phyloP scores from a whole-genome alignment of 2,888 invertebrate species.

The Eupithecia pulchellata region DNA sequence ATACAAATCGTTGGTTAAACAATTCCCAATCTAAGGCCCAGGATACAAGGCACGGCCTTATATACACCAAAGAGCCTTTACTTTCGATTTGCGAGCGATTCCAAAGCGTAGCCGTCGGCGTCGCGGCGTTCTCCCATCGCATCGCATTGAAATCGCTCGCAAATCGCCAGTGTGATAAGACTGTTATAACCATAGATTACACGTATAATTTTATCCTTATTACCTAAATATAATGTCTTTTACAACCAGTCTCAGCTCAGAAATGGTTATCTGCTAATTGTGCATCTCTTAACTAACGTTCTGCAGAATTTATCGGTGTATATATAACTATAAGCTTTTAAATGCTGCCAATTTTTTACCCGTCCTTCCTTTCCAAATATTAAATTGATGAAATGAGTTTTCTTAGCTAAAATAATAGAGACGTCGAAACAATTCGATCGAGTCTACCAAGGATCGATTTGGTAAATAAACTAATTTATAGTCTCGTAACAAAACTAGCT shows the following conservation, averaged over 20 bases:
- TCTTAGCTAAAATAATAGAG: neutral
- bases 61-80: too few species aligned
- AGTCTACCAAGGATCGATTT: neutral
- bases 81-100: too few species aligned
- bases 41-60: conserved; percentile 39
- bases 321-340: conserved; percentile 1
- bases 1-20: neutral
- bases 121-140: too few species aligned
- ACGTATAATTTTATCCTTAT: conserved; percentile 11
- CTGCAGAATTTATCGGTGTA: neutral
- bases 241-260: conserved; percentile 21
- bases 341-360: neutral
- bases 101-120: too few species aligned
- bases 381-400: neutral
- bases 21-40: neutral
- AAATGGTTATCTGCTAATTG: conserved; percentile 15
- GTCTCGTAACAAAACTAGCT: neutral
- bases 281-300: conserved; percentile 13
- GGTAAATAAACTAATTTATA: neutral
- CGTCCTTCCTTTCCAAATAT: neutral
- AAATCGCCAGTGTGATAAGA: too few species aligned
- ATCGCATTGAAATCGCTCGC: too few species aligned
- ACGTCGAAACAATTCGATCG: neutral
- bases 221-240: conserved; percentile 4
- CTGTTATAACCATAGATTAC: conserved; percentile 8